Evolutionary conservation across 2,797 vertebrate genomes (phyloP), one percentile per base, ranked within the genome.

Genomic region (Euphonia xanthogaster): DNA sequence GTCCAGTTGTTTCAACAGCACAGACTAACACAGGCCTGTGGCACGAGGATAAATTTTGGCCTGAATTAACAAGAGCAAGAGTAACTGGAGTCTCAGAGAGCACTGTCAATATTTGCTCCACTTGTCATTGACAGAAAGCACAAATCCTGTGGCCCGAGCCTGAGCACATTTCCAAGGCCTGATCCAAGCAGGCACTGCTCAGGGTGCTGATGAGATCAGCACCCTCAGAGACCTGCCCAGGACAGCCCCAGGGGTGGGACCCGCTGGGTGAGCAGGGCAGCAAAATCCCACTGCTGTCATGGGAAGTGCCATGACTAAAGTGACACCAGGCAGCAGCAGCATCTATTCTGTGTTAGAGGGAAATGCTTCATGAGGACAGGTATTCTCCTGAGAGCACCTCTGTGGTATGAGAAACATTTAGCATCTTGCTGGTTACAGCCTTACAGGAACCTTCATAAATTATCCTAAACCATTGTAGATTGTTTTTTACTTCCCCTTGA

Each of bases 101-200:
- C 94, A 93, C 79, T 93, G 88, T 96, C 94, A 95, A 96, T 96
- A 94, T 95, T 95, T 97, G 92, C 90, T 95, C 92, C 88, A 47
- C 90, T 93, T 93, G 90, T 63, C 94, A 92, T 53, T 92, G 92
- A 86, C 88, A 94, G 76, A 44, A 86, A 83, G 66, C 90, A 72
- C 90, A 88, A 92, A 86, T 70, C 83, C 90, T 65, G 40, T 1
- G 74, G 68, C 81, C 0, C 0, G 14, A 55, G 61, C 10, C 40
- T 9, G 55, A 18, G 79, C 20, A 50, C 88, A 65, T 70, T 66
- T 53, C 70, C 48, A 63, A 81, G 66, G 4, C 35, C 16, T 7
- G 65, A 45, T 18, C 10, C 27, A 9, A 19, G 82, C 76, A 58
- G 75, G 68, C 20, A 2, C 54, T 40, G 85, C 61, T 44, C 53